These are phyloP conservation scores for Drosophila lacicola DNA, from an alignment of 2,888 invertebrate species.

Conservation along the genomic window DNA sequence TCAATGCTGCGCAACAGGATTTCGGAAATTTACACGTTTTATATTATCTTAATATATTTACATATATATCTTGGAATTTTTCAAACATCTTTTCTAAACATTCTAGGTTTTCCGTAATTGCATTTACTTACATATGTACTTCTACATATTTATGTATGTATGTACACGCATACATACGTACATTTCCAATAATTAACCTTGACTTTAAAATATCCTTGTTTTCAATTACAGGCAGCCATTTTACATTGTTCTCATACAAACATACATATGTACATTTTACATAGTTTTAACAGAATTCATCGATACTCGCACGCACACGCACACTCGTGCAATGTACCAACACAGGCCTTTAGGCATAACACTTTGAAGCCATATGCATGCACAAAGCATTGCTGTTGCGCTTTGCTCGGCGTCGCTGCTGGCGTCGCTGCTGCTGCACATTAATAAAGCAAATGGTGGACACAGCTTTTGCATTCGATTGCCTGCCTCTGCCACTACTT, in stretches of 20 bases:
- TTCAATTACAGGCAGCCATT: slow-evolving; percentile 26
- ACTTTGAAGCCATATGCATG: slow-evolving; percentile 49
- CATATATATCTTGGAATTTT: too few species aligned
- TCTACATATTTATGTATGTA: too few species aligned
- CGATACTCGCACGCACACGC: slow-evolving; percentile 14
- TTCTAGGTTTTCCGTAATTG: neutral
- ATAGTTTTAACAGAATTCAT: slow-evolving; percentile 10
- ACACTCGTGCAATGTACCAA: neutral
- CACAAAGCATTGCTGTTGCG: slow-evolving; percentile 37
- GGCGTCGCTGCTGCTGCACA: slow-evolving; percentile 45
- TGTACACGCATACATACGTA: neutral
- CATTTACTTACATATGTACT: too few species aligned
- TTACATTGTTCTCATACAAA: slow-evolving; percentile 2
- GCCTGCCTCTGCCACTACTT: neutral
- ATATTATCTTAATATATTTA: too few species aligned
- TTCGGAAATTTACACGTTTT: too few species aligned
- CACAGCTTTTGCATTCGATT: slow-evolving; percentile 35
- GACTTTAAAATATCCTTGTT: slow-evolving; percentile 2
- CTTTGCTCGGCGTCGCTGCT: slow-evolving; percentile 30
- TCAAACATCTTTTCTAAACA: too few species aligned
- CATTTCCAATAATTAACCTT: slow-evolving; percentile 1
- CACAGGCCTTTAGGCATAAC: slow-evolving; percentile 16
- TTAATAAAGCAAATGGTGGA: slow-evolving; percentile 52
- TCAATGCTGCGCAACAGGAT: too few species aligned
- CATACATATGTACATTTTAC: too few species aligned